Conservation (phyloP, 2,113 vertebrate species). For the Oncorhynchus tshawytscha region DNA sequence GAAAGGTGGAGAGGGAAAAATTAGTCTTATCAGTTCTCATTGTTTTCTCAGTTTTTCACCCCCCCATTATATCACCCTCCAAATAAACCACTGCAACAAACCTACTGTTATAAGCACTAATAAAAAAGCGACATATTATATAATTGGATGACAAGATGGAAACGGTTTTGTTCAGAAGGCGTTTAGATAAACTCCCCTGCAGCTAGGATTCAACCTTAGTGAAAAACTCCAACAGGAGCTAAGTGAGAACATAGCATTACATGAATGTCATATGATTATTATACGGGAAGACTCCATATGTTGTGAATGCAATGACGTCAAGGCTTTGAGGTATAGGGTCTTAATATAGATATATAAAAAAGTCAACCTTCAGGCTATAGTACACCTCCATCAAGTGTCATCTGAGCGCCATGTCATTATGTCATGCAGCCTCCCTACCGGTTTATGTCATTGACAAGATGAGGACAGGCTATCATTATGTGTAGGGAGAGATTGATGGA, state of each 20-base stretch:
- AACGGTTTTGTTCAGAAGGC: constrained; percentile 12
- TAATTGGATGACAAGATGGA: not conserved
- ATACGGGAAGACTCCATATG: not conserved
- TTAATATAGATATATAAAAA: constrained; percentile 12
- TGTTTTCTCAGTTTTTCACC: too few species aligned
- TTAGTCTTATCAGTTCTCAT: too few species aligned
- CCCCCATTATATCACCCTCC: too few species aligned
- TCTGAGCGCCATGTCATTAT: constrained; percentile 1
- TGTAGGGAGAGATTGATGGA: constrained; percentile 3
- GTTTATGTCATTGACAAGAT: not conserved
- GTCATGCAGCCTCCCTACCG: constrained; percentile 8
- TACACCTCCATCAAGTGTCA: constrained; percentile 4
- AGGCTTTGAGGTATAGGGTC: not conserved
- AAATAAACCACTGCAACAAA: not conserved
- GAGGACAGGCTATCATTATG: constrained; percentile 1
- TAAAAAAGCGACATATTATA: not conserved
- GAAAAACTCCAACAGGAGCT: not conserved
- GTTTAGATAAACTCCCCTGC: constrained; percentile 18
- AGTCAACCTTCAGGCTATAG: not conserved
- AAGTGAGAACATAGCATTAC: not conserved
- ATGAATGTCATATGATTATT: not conserved
- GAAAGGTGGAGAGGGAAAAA: not conserved
- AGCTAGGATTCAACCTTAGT: constrained; percentile 16
- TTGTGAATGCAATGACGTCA: constrained; percentile 12
- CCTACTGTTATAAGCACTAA: not conserved